Conservation (phyloP, 1,140 invertebrate species). For the Notospermus geniculatus region DNA sequence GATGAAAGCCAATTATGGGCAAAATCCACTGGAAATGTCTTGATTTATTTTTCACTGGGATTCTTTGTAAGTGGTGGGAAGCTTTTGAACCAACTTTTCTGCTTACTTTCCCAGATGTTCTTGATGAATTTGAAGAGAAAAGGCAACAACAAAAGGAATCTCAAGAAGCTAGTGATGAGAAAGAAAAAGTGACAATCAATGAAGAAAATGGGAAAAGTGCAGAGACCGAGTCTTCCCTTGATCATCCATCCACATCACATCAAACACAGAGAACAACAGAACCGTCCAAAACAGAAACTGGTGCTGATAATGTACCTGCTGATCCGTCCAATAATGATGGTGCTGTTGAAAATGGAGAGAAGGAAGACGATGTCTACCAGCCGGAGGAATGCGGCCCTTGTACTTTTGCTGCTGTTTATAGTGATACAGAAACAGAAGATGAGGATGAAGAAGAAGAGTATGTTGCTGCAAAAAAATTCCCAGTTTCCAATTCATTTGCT, state of each 20-base stretch:
- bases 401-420: constrained; percentile 35
- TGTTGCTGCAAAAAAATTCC: constrained; percentile 7
- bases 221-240: neutral
- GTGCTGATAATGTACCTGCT: neutral
- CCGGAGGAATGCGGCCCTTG: constrained; percentile 28
- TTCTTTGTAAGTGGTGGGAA: too few species aligned
- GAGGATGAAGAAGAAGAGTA: constrained; percentile 32
- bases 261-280: neutral
- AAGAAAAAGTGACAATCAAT: constrained; percentile 19
- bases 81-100: neutral
- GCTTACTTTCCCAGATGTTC: constrained; percentile 15
- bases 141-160: constrained; percentile 10
- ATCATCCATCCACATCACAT: neutral
- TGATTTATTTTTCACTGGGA: too few species aligned
- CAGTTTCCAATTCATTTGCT: too few species aligned
- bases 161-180: constrained; percentile 15
- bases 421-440: constrained; percentile 37
- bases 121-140: constrained; percentile 21
- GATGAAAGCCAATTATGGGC: too few species aligned
- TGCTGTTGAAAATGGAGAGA: constrained; percentile 16
- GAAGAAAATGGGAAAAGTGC: constrained; percentile 10
- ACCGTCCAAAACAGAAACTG: constrained; percentile 4
- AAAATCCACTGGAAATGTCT: too few species aligned
- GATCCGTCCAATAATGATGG: constrained; percentile 12
- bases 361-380: constrained; percentile 30